Base-by-base conservation (phyloP, 2,888 invertebrate species). In the Cheilosia urbana region DNA sequence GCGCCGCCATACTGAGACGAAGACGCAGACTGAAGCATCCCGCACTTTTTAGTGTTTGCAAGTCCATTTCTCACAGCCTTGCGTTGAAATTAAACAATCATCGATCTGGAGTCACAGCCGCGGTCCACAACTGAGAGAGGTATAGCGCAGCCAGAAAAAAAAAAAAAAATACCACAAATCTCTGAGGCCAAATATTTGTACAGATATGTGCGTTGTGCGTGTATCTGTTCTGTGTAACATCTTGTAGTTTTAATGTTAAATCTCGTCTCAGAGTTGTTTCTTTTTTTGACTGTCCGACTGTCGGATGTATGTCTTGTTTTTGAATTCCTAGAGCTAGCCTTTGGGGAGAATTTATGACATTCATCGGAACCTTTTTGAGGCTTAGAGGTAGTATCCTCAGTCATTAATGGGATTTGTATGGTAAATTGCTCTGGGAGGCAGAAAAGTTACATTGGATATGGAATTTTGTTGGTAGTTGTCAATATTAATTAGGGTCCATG, bases 41-140 rank as follows among this genome's bases (percentile, higher is more conserved):
- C 30, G 21, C 24, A 17, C 11, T n/a, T 66, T 65, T 58, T 9
- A 19, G 4, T 82, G 60, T 83, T 84, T 84, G 69, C 73, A 37
- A 37, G 75, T 78, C 83, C 83, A 83, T 78, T 77, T 71, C 27
- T 78, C 68, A 72, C 63, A 69, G 30, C 63, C 51, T 53, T 73
- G 79, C 79, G 79, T 79, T 68, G 73, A 82, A 76, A 65, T 65
- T 60, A 42, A 69, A 69, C 53, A 69, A 42, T 47, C 49, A 55
- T 62, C 47, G 66, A 73, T 73, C 73, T 49, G 34, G 34, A 72
- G 66, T 72, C 58, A 60, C 47, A 71, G 34, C 11, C 13, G 11
- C 63, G 53, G 73, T 73, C 66, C 60, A 75, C 66, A 75, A 30
- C 49, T 40, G 3, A 37, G 37, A 51, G 45, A 73, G 60, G 19